phyloP scores from a whole-genome alignment of 1,140 invertebrate genomes.

The Bilobella aurantiaca region DNA sequence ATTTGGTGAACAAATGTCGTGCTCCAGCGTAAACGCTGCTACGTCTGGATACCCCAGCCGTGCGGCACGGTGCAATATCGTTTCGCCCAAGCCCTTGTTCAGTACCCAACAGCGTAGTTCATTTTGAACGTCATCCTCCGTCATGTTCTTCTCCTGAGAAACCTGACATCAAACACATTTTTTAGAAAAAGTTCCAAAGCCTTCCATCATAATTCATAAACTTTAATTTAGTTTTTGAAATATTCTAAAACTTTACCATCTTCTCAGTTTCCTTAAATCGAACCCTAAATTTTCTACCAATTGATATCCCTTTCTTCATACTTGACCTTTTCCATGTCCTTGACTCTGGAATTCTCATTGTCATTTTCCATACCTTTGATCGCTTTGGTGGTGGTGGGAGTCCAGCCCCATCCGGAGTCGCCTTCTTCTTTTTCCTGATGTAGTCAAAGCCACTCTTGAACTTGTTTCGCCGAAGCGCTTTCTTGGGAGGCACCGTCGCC shows the following conservation, averaged over 20 bases:
- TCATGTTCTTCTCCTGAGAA: slow-evolving; percentile 28
- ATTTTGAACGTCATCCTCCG: slow-evolving; percentile 62
- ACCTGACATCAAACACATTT: no score
- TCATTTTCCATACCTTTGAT: slow-evolving; percentile 26
- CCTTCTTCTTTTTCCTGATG: slow-evolving; percentile 65
- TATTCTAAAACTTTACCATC: background rate
- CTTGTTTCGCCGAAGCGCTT: slow-evolving; percentile 33
- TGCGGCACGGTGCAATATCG: slow-evolving; percentile 76
- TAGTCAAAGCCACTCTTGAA: slow-evolving; percentile 62
- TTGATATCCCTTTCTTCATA: no score
- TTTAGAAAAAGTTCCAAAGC: no score
- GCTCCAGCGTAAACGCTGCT: slow-evolving; percentile 77
- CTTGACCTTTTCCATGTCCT: no score
- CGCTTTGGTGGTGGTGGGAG: slow-evolving; percentile 27
- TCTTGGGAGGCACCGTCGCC: slow-evolving; percentile 28
- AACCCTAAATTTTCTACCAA: no score
- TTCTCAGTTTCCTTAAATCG: no score
- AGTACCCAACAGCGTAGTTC: slow-evolving; percentile 84
- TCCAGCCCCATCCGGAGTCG: slow-evolving; percentile 22
- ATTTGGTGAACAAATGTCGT: slow-evolving; percentile 65
- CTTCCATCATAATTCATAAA: slow-evolving; percentile 7
- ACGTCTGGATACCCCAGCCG: slow-evolving; percentile 79
- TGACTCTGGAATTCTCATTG: no score
- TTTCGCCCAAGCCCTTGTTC: slow-evolving; percentile 87
- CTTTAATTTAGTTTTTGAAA: background rate